Percentiles rank a stretch among this genome's conserved stretches.
Conservation (phyloP, 1,140 invertebrate species). For the Drosophila yakuba region DNA sequence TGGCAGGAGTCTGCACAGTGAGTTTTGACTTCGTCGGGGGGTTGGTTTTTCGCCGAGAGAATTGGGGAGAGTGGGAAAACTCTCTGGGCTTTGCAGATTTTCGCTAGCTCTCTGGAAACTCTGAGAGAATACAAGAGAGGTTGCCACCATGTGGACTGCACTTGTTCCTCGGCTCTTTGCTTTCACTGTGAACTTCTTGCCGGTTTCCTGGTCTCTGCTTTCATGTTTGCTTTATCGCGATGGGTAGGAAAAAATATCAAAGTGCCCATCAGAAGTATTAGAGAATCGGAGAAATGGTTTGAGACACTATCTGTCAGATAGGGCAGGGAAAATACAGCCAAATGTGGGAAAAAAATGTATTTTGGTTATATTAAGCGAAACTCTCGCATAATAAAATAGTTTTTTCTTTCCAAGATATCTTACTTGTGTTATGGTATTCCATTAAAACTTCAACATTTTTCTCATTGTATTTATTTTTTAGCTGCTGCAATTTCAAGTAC, state of each 20-base stretch:
- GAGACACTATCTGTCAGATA: slow-evolving; percentile 4
- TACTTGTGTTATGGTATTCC: background rate
- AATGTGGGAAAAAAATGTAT: background rate
- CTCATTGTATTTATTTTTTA: too few relatives aligned
- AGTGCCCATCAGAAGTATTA: slow-evolving; percentile 23
- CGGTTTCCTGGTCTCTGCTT: slow-evolving; percentile 73
- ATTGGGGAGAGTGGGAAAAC: slow-evolving; percentile 7
- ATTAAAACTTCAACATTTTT: background rate
- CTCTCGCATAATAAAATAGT: too few relatives aligned
- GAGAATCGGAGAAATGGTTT: background rate
- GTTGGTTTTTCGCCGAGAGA: slow-evolving; percentile 55
- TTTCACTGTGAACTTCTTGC: slow-evolving; percentile 69
- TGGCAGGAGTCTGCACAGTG: slow-evolving; percentile 69
- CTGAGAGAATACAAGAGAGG: background rate
- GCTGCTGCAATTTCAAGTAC: too few relatives aligned
- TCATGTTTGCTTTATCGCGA: slow-evolving; percentile 65
- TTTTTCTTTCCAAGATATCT: too few relatives aligned
- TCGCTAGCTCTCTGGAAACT: slow-evolving; percentile 7
- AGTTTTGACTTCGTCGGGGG: slow-evolving; percentile 34
- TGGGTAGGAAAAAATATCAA: slow-evolving; percentile 3
- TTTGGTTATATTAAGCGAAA: too few relatives aligned
- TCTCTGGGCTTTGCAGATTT: slow-evolving; percentile 56
- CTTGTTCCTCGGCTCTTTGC: slow-evolving; percentile 69
- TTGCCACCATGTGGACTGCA: slow-evolving; percentile 62
- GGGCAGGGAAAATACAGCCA: background rate